Evolutionary conservation across 2,113 vertebrate genomes (phyloP).

Genomic region (Mormyrus lacerda): DNA sequence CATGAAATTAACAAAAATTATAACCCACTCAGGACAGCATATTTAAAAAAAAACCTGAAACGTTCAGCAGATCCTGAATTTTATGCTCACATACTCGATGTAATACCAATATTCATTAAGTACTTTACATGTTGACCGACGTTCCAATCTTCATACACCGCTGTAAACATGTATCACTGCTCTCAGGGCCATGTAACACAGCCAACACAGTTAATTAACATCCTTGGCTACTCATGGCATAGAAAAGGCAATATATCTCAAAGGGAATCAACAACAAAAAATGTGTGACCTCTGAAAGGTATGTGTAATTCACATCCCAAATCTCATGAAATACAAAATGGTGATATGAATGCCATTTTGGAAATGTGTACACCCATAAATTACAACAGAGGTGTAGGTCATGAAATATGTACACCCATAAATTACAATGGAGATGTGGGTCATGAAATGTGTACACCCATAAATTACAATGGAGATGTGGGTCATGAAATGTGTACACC

Average conservation of each 20-base stretch:
- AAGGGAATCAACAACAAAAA: not conserved
- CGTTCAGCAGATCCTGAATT: not conserved
- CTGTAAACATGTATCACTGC: not conserved
- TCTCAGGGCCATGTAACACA: not conserved
- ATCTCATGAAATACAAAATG: too few relatives aligned
- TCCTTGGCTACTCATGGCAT: not conserved
- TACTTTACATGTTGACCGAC: not conserved
- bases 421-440: too few relatives aligned
- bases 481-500: too few relatives aligned
- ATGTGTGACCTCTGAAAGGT: too few relatives aligned
- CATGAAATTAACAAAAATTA: not conserved
- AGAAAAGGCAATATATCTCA: not conserved
- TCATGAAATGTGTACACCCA: too few relatives aligned
- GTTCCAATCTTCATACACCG: not conserved
- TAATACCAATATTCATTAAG: not conserved
- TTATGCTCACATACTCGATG: not conserved
- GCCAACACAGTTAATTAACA: not conserved
- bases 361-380: too few relatives aligned
- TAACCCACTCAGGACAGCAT: not conserved
- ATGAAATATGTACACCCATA: too few relatives aligned
- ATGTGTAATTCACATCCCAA: too few relatives aligned
- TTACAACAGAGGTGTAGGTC: too few relatives aligned
- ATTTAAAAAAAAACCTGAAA: not conserved
- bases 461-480: too few relatives aligned
- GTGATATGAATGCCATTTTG: too few relatives aligned